phyloP scores from a whole-genome alignment of 1,140 invertebrate genomes.

The Apocrypta bakeri region DNA sequence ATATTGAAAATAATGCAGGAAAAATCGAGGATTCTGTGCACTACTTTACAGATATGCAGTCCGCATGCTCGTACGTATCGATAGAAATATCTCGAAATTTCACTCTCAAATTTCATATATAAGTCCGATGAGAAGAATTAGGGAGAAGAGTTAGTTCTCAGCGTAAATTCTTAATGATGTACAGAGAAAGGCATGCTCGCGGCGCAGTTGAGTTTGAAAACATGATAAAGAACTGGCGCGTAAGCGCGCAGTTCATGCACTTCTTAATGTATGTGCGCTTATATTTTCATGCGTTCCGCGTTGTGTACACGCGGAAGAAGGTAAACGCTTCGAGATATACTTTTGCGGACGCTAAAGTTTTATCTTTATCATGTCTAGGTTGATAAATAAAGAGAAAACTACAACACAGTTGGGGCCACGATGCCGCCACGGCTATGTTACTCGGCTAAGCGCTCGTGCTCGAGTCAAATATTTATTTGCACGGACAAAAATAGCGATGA shows the following conservation, averaged over 20 bases:
- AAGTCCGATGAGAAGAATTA: too few species aligned
- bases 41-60: too few species aligned
- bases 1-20: not conserved
- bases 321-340: not conserved
- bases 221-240: too few species aligned
- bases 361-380: constrained; percentile 25
- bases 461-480: not conserved
- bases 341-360: constrained; percentile 16
- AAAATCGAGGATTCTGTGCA: too few species aligned
- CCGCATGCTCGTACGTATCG: too few species aligned
- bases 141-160: too few species aligned
- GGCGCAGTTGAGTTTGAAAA: too few species aligned
- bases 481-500: too few species aligned
- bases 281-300: not conserved
- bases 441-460: too few species aligned
- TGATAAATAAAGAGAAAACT: constrained; percentile 29
- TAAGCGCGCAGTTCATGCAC: too few species aligned
- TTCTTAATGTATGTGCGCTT: not conserved
- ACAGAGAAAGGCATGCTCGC: not conserved
- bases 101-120: too few species aligned
- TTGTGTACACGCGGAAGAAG: not conserved
- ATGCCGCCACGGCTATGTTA: not conserved
- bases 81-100: too few species aligned
- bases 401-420: not conserved
- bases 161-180: not conserved